phyloP scores from a whole-genome alignment of 2,797 vertebrate genomes.

The Tapera naevia region DNA sequence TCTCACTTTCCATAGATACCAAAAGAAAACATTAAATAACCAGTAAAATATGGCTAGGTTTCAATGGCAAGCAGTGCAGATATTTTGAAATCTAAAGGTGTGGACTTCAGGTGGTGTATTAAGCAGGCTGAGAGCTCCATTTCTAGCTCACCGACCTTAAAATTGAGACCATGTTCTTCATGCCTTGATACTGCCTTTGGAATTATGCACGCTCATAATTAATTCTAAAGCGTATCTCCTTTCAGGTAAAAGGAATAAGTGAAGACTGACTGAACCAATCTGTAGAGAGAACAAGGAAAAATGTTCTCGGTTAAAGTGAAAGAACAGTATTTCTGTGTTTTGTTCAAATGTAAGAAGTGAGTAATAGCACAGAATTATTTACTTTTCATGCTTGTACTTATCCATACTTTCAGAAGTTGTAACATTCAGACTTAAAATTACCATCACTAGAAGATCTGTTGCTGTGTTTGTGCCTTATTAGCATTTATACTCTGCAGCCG shows the following conservation, averaged over 20 bases:
- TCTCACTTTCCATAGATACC: background rate
- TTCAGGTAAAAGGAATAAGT: background rate
- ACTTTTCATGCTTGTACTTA: background rate
- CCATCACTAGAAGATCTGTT: background rate
- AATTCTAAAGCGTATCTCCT: background rate
- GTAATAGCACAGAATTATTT: background rate
- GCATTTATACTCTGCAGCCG: background rate
- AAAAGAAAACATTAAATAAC: background rate
- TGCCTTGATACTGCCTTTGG: background rate
- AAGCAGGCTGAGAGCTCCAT: background rate
- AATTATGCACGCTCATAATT: background rate
- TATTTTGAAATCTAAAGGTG: background rate
- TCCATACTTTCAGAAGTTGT: background rate
- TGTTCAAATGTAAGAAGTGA: background rate
- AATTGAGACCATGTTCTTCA: background rate
- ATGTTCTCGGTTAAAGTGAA: background rate
- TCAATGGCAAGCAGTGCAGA: background rate
- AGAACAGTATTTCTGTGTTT: background rate
- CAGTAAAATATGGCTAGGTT: background rate
- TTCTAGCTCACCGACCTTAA: background rate
- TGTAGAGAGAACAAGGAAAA: background rate
- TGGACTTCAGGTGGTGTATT: background rate
- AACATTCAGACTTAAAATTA: background rate
- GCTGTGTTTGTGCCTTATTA: background rate
- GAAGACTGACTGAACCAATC: background rate